These are phyloP conservation scores for Tragopan temminckii DNA, from an alignment of 2,797 vertebrate species.

Conservation along the genomic window DNA sequence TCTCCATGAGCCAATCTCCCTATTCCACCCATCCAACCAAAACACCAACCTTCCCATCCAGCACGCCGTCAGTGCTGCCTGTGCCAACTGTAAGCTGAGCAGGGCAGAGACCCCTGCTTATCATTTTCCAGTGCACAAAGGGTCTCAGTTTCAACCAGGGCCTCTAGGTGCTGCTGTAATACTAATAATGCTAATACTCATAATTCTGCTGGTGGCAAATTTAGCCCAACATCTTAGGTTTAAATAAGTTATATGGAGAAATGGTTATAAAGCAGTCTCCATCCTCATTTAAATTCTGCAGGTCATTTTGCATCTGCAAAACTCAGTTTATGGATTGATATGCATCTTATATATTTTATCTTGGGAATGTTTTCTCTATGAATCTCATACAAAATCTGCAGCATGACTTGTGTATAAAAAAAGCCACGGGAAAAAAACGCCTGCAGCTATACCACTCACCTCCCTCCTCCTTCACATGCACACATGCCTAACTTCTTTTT, in stretches of 20 bases:
- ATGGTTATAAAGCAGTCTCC: not conserved
- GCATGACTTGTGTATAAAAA: slow-evolving; percentile 40
- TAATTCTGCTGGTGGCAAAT: slow-evolving; percentile 50
- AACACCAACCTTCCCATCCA: not conserved
- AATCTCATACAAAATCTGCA: slow-evolving; percentile 49
- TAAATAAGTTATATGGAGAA: slow-evolving; percentile 52
- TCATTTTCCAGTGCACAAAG: not conserved
- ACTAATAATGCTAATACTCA: slow-evolving; percentile 11
- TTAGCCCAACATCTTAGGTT: not conserved
- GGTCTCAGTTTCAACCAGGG: slow-evolving; percentile 3
- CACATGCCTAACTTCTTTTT: not conserved
- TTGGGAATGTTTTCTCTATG: slow-evolving; percentile 56
- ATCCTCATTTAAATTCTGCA: slow-evolving; percentile 14
- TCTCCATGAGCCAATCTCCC: not conserved
- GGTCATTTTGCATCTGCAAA: slow-evolving; percentile 52
- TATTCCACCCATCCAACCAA: slow-evolving; percentile 33
- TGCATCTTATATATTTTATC: not conserved
- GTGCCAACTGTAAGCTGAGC: not conserved
- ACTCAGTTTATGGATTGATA: slow-evolving; percentile 36
- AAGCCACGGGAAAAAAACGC: not conserved
- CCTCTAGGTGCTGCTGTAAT: slow-evolving; percentile 43
- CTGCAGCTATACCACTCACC: slow-evolving; percentile 21
- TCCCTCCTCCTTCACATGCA: not conserved
- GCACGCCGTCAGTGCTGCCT: not conserved
- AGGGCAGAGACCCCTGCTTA: not conserved